Conservation (phyloP, 2,888 invertebrate species). For the Drosophila maculinotata region DNA sequence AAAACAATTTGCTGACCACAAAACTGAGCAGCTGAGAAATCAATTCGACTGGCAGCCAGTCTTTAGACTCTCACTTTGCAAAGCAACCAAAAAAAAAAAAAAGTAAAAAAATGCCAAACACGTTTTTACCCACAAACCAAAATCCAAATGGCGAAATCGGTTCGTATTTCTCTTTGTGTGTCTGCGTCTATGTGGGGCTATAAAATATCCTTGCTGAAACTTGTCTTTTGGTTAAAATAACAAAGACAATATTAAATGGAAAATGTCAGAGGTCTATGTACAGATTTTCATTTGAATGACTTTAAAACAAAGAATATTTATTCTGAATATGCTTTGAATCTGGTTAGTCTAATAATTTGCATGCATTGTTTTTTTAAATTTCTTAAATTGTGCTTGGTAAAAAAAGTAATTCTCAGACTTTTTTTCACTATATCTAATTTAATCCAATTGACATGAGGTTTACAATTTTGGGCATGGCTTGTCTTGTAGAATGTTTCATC, state of each 20-base stretch:
- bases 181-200: constrained; percentile 6
- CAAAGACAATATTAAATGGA: constrained; percentile 12
- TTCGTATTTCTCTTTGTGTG: constrained; percentile 18
- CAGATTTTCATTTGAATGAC: not conserved
- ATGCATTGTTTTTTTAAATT: not conserved
- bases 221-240: constrained; percentile 21
- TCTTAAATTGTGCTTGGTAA: not conserved
- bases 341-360: not conserved
- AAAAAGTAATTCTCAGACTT: too few relatives aligned
- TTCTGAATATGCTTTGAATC: not conserved
- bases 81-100: constrained; percentile 25
- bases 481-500: too few relatives aligned
- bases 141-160: constrained; percentile 52
- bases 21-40: constrained; percentile 32
- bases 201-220: constrained; percentile 3
- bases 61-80: constrained; percentile 31
- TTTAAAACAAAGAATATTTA: constrained; percentile 3
- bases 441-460: too few relatives aligned
- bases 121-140: constrained; percentile 45
- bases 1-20: constrained; percentile 53
- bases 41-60: constrained; percentile 22
- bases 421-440: too few relatives aligned
- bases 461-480: too few relatives aligned
- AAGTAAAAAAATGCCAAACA: constrained; percentile 48
- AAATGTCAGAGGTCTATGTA: not conserved